Base-by-base conservation (phyloP, 1,140 invertebrate genomes). In the Drosophila rhopaloa region DNA sequence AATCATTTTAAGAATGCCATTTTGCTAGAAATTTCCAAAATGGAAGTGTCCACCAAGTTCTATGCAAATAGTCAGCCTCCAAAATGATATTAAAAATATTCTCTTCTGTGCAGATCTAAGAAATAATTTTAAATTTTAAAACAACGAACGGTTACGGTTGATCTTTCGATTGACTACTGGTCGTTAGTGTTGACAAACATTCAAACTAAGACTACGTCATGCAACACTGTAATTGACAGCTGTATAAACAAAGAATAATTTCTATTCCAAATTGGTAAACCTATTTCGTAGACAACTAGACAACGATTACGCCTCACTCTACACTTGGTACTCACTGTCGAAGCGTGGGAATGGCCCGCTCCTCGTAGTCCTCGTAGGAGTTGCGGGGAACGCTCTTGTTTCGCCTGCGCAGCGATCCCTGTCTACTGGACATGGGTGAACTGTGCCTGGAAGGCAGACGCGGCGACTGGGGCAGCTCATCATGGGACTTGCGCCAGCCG, bases 351-450 rank as follows among this genome's bases (percentile, higher is more conserved):
- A 98, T 94, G 0, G 96, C 94, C 65, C 97, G 93, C 82, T 98
- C 97, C 88, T 98, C 97, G 86, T 97, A 97, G 43, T 96, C 96
- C 91, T 97, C 96, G 82, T 96, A 97, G 8, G 95, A 96, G n/a
- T 95, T 96, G 60, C 95, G 94, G 1, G 94, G 93, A 1, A 95
- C 95, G 27, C 96, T 96, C 92, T 96, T 96, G 54, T 96, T 96
- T 85, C 96, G 95, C 54, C 95, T 93, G 73, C 95, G 93, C 35
- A 95, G 91, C 0, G 95, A 95, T 44, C 94, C 94, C 41, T 94
- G 94, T 5, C 94, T 93, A n/a, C 93, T 94, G 29, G 93, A 93
- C 66, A 92, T 89, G 9, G 92, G 88, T 8, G 91, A 90, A 41
- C 91, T 90, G 62, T 91, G 89, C n/a, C 90, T 84, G 14, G 83